phyloP scores from a whole-genome alignment of 2,888 invertebrate genomes.

The Epirrita christyi region DNA sequence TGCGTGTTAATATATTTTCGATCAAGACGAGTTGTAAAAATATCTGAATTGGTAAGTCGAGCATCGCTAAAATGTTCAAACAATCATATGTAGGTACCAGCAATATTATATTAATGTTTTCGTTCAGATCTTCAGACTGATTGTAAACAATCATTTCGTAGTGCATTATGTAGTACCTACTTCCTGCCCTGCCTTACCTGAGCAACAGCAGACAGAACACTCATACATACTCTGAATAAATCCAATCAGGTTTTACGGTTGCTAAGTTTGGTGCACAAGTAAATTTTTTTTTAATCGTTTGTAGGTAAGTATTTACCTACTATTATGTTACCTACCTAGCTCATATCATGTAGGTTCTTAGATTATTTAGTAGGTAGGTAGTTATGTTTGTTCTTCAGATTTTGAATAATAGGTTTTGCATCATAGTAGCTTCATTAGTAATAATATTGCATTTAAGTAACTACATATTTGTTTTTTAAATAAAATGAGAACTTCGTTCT shows the following conservation, averaged over 20 bases:
- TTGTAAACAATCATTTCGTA: neutral
- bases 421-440: too few species aligned
- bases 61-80: neutral
- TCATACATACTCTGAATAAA: neutral
- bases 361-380: neutral
- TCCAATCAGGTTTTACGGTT: neutral
- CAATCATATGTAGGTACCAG: neutral
- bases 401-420: neutral
- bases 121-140: neutral
- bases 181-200: neutral
- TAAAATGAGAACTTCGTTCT: too few species aligned
- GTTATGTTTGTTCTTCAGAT: neutral
- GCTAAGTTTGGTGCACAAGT: neutral
- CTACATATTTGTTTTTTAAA: too few species aligned
- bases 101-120: neutral
- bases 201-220: neutral
- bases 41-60: conserved; percentile 18
- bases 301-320: neutral
- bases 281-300: neutral
- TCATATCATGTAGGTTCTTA: neutral
- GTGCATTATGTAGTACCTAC: neutral
- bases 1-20: conserved; percentile 6
- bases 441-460: too few species aligned
- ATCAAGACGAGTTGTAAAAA: conserved; percentile 7
- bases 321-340: neutral